A percentile compares a stretch with the other conserved stretches of the same genome.
These are phyloP conservation scores for Spea bombifrons DNA, from an alignment of 2,113 vertebrate species.

Conservation along the genomic window DNA sequence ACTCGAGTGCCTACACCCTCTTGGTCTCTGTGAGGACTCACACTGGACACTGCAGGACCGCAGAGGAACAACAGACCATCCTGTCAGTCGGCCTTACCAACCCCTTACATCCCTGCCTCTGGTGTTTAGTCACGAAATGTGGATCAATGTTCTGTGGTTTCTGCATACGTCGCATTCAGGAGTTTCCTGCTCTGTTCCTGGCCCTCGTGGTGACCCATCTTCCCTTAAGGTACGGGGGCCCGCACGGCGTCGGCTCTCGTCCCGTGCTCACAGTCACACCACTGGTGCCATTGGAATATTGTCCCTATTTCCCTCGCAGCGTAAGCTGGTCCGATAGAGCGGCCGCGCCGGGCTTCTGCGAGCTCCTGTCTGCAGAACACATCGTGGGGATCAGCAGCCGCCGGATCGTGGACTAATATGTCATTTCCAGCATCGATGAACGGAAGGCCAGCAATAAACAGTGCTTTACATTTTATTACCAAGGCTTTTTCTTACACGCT, in stretches of 20 bases:
- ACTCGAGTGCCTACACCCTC: slow-evolving; percentile 39
- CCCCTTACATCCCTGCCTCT: neutral
- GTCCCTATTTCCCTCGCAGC: neutral
- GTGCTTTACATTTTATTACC: neutral
- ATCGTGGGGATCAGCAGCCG: neutral
- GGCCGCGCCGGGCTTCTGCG: neutral
- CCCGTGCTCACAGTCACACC: neutral
- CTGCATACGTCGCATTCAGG: slow-evolving; percentile 35
- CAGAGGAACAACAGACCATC: slow-evolving; percentile 16
- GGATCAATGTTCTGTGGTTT: slow-evolving; percentile 44
- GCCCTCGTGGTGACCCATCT: neutral
- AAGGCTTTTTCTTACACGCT: neutral
- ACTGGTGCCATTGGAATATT: slow-evolving; percentile 40
- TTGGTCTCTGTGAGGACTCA: slow-evolving; percentile 5
- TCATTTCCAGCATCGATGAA: neutral
- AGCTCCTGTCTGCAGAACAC: neutral
- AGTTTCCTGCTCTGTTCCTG: neutral
- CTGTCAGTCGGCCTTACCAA: slow-evolving; percentile 24
- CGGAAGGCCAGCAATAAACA: neutral
- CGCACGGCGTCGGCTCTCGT: neutral
- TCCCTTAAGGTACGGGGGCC: too few species aligned
- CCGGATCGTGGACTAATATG: neutral
- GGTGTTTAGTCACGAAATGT: slow-evolving; percentile 8
- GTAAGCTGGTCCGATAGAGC: neutral
- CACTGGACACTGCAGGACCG: slow-evolving; percentile 3